phyloP scores from a whole-genome alignment of 2,797 vertebrate species.

The Loriculus beryllinus region DNA sequence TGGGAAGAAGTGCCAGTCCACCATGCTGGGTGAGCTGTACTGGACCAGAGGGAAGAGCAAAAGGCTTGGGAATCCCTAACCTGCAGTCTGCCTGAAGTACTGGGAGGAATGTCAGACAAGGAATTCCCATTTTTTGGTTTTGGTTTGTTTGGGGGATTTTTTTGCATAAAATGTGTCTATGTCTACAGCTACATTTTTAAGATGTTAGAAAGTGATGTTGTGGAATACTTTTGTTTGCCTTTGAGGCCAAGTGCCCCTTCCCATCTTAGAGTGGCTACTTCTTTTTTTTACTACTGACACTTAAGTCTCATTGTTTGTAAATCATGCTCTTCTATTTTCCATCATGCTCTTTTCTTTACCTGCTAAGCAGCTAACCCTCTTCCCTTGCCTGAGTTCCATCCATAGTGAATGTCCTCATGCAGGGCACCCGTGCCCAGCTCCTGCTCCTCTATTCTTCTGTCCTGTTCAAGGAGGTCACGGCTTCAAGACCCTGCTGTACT shows the following conservation, averaged over 20 bases:
- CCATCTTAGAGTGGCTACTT: background rate
- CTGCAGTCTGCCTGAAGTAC: background rate
- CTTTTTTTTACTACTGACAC: background rate
- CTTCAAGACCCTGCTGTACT: background rate
- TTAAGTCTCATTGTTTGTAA: background rate
- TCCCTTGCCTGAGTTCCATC: background rate
- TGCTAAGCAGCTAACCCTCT: background rate
- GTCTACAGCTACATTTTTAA: background rate
- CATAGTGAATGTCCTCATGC: background rate
- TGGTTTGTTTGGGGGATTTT: too few relatives aligned
- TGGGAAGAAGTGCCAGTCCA: background rate
- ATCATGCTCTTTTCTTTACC: background rate
- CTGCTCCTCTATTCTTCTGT: background rate
- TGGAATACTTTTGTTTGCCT: background rate
- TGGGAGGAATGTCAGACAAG: background rate
- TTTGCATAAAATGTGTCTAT: background rate
- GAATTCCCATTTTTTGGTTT: fast-evolving
- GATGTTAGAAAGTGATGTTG: background rate
- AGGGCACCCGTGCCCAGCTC: background rate
- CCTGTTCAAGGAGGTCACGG: background rate
- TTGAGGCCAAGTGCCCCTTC: background rate
- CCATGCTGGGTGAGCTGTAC: background rate
- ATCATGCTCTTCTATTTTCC: background rate
- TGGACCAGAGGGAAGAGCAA: background rate
- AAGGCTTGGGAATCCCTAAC: background rate